Evolutionary conservation across 1,140 invertebrate genomes (phyloP).

Genomic region (Lepidurus packardi): DNA sequence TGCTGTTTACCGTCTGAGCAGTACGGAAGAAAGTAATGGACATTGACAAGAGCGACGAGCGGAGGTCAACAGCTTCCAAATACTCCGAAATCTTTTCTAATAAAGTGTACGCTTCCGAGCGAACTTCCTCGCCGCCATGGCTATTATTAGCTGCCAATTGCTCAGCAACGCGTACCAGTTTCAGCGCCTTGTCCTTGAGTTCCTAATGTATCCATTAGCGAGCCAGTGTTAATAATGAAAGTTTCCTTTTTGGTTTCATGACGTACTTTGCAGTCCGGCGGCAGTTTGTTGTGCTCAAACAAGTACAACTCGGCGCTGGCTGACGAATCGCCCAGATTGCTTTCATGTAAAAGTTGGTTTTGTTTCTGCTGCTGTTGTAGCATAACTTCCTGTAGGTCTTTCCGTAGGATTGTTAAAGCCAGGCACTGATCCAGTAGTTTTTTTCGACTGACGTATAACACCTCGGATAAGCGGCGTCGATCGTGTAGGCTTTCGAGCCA

Average conservation of each 20-base stretch:
- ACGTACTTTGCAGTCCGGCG: constrained; percentile 62
- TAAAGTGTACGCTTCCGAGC: constrained; percentile 62
- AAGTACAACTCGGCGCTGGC: constrained; percentile 62
- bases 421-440: constrained; percentile 69
- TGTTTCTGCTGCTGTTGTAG: constrained; percentile 50
- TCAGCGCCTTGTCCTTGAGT: constrained; percentile 67
- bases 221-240: neutral
- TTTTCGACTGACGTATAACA: constrained; percentile 62
- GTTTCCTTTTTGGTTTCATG: neutral
- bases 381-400: constrained; percentile 64
- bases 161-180: constrained; percentile 71
- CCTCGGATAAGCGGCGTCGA: constrained; percentile 63
- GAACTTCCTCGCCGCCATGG: constrained; percentile 64
- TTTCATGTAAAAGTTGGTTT: constrained; percentile 44
- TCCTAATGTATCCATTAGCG: constrained; percentile 46
- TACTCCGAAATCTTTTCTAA: constrained; percentile 69
- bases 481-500: constrained; percentile 73
- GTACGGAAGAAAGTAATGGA: constrained; percentile 68
- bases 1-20: constrained; percentile 55
- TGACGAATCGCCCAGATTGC: constrained; percentile 55
- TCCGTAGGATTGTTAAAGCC: constrained; percentile 64
- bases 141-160: constrained; percentile 62
- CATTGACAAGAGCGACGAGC: constrained; percentile 59
- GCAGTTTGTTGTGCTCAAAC: constrained; percentile 62
- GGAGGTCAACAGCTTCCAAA: constrained; percentile 61